phyloP scores from a whole-genome alignment of 2,888 invertebrate species.

The Caprella mutica region DNA sequence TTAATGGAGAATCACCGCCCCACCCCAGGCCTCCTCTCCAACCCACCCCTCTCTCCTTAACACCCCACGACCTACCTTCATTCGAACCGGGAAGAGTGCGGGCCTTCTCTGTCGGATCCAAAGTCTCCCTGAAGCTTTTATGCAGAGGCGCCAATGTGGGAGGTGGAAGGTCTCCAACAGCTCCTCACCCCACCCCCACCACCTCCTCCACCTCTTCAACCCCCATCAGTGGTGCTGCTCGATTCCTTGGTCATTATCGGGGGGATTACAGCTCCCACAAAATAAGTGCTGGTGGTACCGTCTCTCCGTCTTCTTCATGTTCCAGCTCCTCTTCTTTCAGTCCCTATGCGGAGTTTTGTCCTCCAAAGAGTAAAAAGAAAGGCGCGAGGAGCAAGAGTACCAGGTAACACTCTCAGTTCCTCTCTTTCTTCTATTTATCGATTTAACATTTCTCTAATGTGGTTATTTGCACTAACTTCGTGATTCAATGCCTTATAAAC shows the following conservation, averaged over 20 bases:
- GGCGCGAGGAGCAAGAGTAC: neutral
- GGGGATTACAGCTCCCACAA: constrained; percentile 12
- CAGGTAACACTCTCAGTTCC: neutral
- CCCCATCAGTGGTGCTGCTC: neutral
- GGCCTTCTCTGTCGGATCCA: constrained; percentile 66
- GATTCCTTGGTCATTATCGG: neutral
- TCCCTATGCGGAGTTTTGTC: constrained; percentile 2
- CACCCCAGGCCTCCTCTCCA: constrained; percentile 10
- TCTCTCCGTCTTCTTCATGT: constrained; percentile 1
- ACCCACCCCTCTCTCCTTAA: constrained; percentile 13
- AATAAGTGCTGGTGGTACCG: constrained; percentile 7
- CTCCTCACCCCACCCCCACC: neutral
- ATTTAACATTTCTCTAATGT: neutral
- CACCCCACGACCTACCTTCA: constrained; percentile 18
- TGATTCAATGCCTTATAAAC: no score
- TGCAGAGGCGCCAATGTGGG: constrained; percentile 4
- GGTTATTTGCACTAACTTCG: neutral
- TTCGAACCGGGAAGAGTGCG: constrained; percentile 47
- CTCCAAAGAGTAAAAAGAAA: neutral
- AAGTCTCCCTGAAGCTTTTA: constrained; percentile 43
- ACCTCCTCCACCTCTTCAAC: neutral
- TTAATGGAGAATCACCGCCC: neutral
- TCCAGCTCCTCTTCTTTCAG: constrained; percentile 1
- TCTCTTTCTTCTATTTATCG: no score
- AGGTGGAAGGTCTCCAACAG: neutral